Evolutionary conservation across 64 coral and sea anemone genomes (phyloP), one percentile per base, ranked within the genome.

Genomic region (Acropora tenuis): DNA sequence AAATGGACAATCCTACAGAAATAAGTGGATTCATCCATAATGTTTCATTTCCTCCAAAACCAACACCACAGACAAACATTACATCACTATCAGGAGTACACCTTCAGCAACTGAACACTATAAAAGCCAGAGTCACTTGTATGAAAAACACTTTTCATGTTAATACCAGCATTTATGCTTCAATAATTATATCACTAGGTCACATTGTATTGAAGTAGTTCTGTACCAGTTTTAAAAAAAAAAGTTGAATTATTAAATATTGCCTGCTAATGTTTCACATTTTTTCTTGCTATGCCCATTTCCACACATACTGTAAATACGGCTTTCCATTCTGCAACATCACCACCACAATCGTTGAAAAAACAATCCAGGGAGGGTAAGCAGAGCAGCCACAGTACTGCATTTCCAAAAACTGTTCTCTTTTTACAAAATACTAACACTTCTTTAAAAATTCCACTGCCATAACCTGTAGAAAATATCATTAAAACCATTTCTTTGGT

Each of bases 1-100:
- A 75, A 75, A 88, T 88, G 86, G 71, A 88, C 86, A 88, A 55
- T 88, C 86, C 86, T 55, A 88, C 86, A 72, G 86, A 88, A 75
- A 88, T 76, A 57, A 75, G 46, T 88, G 86, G 72, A 19, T 76
- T 75, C 55, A 48, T 46, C 76, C 76, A 42, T 68, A 76, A 79
- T 66, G 75, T 69, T 67, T 60, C 43, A 65, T 78, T 78, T 66
- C 74, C 74, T 78, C 8, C 87, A 89, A 76, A 89, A 63, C 74
- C 52, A 89, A 88, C 63, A 76, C 73, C 86, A 89, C 75, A 48
- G 78, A 78, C 53, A 78, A 78, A 30, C 75, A 89, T 89, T 16
- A 75, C 87, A 78, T 89, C 74, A 89, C 75, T 78, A 41, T 78
- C 87, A 78, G 87, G 87, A 78, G 45, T 89, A 89, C 87, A 78